Base-by-base conservation (phyloP, 2,888 invertebrate species). In the Cloeon dipterum region DNA sequence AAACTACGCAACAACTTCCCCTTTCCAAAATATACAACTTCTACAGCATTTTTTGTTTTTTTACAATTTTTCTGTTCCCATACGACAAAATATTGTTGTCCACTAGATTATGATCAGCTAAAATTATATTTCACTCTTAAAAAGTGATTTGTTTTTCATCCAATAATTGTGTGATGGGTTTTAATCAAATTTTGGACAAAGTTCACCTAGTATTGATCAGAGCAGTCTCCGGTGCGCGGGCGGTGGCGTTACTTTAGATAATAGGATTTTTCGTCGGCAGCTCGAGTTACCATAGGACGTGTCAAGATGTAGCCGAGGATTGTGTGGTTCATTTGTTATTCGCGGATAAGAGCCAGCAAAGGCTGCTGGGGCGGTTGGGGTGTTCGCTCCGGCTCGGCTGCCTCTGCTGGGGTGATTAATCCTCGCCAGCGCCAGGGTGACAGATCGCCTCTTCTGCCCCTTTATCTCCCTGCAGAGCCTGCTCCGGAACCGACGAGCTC, bases 301-400 rank as follows among this genome's bases (percentile, higher is more conserved):
- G 29, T 29, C 29, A 29, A 16, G 29, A 29, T 29, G 29, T 29
- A 8, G 5, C 13, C 8, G 29, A 29, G 29, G 29, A 16, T 14
- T 29, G 13, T 29, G 29, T 29, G 29, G 29, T 29, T 29, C 29
- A 29, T 29, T 29, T 29, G 29, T 29, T 29, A 29, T 29, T 29
- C 29, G 7, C 29, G 29, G 29, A 29, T 29, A 29, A 29, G 29
- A 29, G 29, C 7, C 16, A n/a, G 16, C 13, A 29, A 16, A 14
- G 29, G n/a, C 13, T n/a, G 29, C 13, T 14, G n/a, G 13, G n/a
- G 29, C 29, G 29, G 29, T 29, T 29, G 29, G 16, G n/a, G n/a
- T 29, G 29, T n/a, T 29, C 14, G 16, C 29, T 29, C n/a, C 16
- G 29, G 13, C 14, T 16, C 16, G 14, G n/a, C n/a, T 29, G 7